A percentile compares a stretch with the other conserved stretches of the same genome.
phyloP scores from a whole-genome alignment of 2,888 invertebrate species.

The Ennomos fuscantarius region DNA sequence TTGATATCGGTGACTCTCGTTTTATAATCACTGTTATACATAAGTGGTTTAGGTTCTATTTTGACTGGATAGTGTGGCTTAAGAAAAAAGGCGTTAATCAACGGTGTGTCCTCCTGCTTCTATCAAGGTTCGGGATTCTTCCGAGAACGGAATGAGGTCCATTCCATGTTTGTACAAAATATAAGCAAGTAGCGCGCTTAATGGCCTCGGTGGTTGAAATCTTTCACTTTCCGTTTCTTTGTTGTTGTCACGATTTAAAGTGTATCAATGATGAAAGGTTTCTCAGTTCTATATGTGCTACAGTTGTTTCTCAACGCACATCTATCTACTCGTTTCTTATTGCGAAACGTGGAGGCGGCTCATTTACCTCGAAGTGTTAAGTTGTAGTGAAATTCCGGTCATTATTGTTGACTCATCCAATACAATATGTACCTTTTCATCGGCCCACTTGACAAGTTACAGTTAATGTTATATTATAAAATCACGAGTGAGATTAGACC shows the following conservation, averaged over 20 bases:
- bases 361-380: constrained; percentile 50
- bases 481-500: constrained; percentile 73
- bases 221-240: constrained; percentile 75
- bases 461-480: constrained; percentile 81
- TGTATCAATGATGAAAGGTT: constrained; percentile 43
- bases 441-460: constrained; percentile 68
- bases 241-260: constrained; percentile 57
- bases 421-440: constrained; percentile 59
- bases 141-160: constrained; percentile 67
- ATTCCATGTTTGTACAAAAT: constrained; percentile 66
- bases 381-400: constrained; percentile 68
- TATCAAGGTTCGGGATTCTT: constrained; percentile 67
- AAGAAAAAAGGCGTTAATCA: constrained; percentile 72
- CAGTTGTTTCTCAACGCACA: constrained; percentile 12
- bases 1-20: constrained; percentile 54
- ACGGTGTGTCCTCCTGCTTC: constrained; percentile 68
- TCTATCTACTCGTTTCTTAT: constrained; percentile 9
- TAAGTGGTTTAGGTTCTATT: constrained; percentile 46
- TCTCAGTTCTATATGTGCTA: constrained; percentile 21
- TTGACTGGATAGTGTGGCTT: constrained; percentile 38
- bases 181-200: constrained; percentile 70
- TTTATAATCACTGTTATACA: constrained; percentile 46
- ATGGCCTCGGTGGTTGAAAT: constrained; percentile 64
- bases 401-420: constrained; percentile 64
- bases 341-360: constrained; percentile 29